Base-by-base conservation (phyloP, 2,113 vertebrate genomes). In the Vimba vimba region DNA sequence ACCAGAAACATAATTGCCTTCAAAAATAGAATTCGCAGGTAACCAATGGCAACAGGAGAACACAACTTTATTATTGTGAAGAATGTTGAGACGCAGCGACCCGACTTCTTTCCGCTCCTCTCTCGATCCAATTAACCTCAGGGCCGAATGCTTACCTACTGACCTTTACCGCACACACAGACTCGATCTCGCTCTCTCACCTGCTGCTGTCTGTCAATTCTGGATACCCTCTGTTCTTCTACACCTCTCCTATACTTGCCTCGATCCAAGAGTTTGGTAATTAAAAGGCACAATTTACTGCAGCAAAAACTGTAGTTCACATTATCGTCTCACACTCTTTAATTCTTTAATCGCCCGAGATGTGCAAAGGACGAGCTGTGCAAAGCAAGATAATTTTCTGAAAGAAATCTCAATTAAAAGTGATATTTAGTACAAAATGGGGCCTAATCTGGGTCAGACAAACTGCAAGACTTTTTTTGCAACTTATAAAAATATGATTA, bases 41-140 rank as follows among this genome's bases (percentile, higher is more conserved):
- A 92, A 93, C 94, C 93, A 94, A 94, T 93, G 87, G 94, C 92
- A 95, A 94, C 94, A 85, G 86, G 84, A 90, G 90, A 91, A 91
- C 78, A 71, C 64, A 81, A 59, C 79, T 86, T 74, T 57, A 36
- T 69, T 6, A 66, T 60, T 52, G 39, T 27, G 87, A 83, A 89
- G 84, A 88, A 87, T 50, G 86, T 84, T 82, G 74, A 82, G 81
- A 88, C 83, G 88, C 69, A 62, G 55, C 45, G 57, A 73, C 64
- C 69, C 33, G 85, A 79, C 80, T 86, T 75, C 84, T 85, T 82
- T 84, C 78, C 73, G 30, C 52, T 82, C 74, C 74, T 85, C 79
- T 79, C 86, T 83, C 60, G 50, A 82, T 88, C 85, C 83, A 83
- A 89, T 89, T 89, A 89, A 89, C 88, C 88, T 83, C 36, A 39